phyloP scores from a whole-genome alignment of 2,888 invertebrate species.

The Eilema depressum region DNA sequence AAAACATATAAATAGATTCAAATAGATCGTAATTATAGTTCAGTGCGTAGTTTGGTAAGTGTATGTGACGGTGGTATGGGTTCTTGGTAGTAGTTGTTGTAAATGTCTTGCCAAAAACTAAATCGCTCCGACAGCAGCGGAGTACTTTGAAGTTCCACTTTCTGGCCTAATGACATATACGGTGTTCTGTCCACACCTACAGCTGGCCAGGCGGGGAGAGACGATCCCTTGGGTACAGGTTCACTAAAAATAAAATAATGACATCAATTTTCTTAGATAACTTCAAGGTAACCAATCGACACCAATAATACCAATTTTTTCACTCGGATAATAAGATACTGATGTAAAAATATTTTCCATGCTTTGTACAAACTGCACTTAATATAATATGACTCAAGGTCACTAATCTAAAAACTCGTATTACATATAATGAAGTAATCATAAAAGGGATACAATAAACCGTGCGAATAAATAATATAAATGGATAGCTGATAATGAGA shows the following conservation, averaged over 20 bases:
- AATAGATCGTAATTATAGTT: neutral
- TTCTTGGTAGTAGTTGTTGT: conserved; percentile 37
- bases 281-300: neutral
- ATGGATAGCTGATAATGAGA: too few relatives aligned
- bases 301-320: too few relatives aligned
- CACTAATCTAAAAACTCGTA: too few relatives aligned
- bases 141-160: conserved; percentile 31
- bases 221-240: conserved; percentile 54
- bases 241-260: conserved; percentile 42
- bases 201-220: conserved; percentile 43
- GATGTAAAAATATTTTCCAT: too few relatives aligned
- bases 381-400: too few relatives aligned
- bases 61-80: conserved; percentile 15
- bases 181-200: conserved; percentile 36
- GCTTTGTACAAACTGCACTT: too few relatives aligned
- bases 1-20: neutral
- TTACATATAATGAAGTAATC: too few relatives aligned
- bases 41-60: neutral
- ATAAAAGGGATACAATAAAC: too few relatives aligned
- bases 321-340: too few relatives aligned
- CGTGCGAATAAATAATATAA: too few relatives aligned
- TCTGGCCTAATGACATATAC: conserved; percentile 45
- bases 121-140: conserved; percentile 35
- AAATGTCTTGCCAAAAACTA: conserved; percentile 51
- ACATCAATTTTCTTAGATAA: neutral